Conservation (phyloP, 2,113 vertebrate genomes). For the Malurus elegans region DNA sequence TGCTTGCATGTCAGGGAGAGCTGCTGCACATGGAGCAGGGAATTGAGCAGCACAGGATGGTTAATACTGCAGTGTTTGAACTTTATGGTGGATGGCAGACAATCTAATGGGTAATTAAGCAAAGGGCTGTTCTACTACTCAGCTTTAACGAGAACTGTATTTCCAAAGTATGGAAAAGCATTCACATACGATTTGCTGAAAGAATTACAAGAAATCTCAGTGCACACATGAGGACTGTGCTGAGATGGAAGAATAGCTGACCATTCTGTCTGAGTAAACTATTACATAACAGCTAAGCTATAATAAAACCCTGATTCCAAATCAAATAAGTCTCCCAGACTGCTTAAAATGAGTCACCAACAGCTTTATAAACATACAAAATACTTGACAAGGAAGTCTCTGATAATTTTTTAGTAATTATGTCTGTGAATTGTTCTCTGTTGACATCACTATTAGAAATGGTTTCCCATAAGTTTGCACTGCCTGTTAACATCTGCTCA, state of each 20-base stretch:
- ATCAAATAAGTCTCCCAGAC: constrained; percentile 85
- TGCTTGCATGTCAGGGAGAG: background rate
- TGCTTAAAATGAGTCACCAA: constrained; percentile 82
- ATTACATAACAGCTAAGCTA: constrained; percentile 84
- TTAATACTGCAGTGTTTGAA: background rate
- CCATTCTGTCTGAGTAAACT: constrained; percentile 74
- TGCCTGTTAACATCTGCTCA: constrained; percentile 83
- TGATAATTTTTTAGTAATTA: constrained; percentile 88
- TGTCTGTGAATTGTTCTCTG: constrained; percentile 84
- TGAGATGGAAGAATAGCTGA: constrained; percentile 74
- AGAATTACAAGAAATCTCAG: constrained; percentile 67
- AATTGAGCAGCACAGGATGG: background rate
- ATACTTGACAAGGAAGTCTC: constrained; percentile 85
- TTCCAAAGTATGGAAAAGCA: constrained; percentile 60
- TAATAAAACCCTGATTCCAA: constrained; percentile 83
- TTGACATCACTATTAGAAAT: constrained; percentile 86
- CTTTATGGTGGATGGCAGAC: background rate
- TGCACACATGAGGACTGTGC: constrained; percentile 59
- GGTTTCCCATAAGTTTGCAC: constrained; percentile 82
- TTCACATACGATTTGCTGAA: constrained; percentile 70
- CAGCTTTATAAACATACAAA: constrained; percentile 86
- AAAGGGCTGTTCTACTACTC: background rate
- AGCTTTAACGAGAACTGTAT: constrained; percentile 23
- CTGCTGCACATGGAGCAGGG: background rate
- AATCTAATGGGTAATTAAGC: constrained; percentile 20